phyloP scores from a whole-genome alignment of 2,888 invertebrate species.

The Eupithecia tripunctaria region DNA sequence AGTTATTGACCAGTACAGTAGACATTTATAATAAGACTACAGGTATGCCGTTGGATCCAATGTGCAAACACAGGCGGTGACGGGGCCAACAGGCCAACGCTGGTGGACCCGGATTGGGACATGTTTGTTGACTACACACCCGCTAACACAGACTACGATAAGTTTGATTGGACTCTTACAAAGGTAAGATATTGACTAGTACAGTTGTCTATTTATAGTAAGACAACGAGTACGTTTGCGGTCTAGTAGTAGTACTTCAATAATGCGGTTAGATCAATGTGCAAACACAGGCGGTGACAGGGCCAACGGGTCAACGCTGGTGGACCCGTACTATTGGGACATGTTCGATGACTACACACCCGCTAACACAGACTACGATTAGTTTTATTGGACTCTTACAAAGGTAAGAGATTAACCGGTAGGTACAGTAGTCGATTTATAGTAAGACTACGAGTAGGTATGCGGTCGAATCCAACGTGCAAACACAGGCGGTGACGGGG shows the following conservation, averaged over 20 bases:
- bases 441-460: slow-evolving; percentile 1
- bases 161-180: slow-evolving; percentile 88
- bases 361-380: slow-evolving; percentile 75
- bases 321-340: slow-evolving; percentile 63
- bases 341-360: slow-evolving; percentile 56
- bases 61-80: slow-evolving; percentile 57
- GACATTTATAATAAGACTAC: no score
- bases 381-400: slow-evolving; percentile 88
- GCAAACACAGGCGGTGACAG: slow-evolving; percentile 57
- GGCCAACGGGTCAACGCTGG: slow-evolving; percentile 55
- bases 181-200: slow-evolving; percentile 61
- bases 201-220: no score
- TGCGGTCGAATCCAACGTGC: slow-evolving; percentile 29
- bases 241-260: no score
- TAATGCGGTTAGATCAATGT: no score
- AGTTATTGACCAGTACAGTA: slow-evolving; percentile 35
- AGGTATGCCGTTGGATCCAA: slow-evolving; percentile 2
- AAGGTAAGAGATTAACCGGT: no score
- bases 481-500: slow-evolving; percentile 58
- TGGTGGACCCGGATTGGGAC: slow-evolving; percentile 61
- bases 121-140: slow-evolving; percentile 56
- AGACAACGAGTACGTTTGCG: no score
- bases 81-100: slow-evolving; percentile 56
- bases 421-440: no score
- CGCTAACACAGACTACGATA: slow-evolving; percentile 75